phyloP scores from a whole-genome alignment of 2,888 invertebrate species.

The Drosophila kambysellisi region DNA sequence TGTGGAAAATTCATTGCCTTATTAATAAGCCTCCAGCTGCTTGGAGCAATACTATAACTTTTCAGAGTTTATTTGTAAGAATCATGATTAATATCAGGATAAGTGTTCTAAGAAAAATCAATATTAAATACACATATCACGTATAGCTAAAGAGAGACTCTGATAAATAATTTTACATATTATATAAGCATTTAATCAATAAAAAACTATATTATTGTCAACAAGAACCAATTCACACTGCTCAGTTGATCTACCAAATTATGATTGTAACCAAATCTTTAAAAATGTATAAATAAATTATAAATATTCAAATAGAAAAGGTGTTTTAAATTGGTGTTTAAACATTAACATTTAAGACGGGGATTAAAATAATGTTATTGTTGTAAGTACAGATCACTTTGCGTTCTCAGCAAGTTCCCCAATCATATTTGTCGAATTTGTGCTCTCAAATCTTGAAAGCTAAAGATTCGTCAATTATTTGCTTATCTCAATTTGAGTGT shows the following conservation, averaged over 20 bases:
- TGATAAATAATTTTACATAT: not conserved
- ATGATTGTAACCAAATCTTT: too few species aligned
- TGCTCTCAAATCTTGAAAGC: conserved; percentile 12
- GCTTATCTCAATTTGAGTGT: too few species aligned
- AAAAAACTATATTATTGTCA: not conserved
- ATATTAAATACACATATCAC: not conserved
- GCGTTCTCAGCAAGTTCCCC: too few species aligned
- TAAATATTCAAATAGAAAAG: too few species aligned
- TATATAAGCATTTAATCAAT: not conserved
- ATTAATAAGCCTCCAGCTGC: conserved; percentile 12
- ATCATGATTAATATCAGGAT: conserved; percentile 17
- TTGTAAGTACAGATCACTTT: not conserved
- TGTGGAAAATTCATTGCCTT: not conserved
- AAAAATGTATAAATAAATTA: too few species aligned
- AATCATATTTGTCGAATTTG: not conserved
- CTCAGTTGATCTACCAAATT: too few species aligned
- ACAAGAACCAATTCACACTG: not conserved
- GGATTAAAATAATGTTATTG: not conserved
- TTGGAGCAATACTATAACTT: not conserved
- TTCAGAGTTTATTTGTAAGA: conserved; percentile 22
- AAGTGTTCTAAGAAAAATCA: too few species aligned
- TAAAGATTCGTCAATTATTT: not conserved
- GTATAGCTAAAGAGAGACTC: not conserved
- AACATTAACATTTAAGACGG: too few species aligned
- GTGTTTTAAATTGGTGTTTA: too few species aligned